A percentile compares a stretch with the other conserved stretches of the same genome.
phyloP scores from a whole-genome alignment of 2,888 invertebrate species.

The Zaprionus bogoriensis region DNA sequence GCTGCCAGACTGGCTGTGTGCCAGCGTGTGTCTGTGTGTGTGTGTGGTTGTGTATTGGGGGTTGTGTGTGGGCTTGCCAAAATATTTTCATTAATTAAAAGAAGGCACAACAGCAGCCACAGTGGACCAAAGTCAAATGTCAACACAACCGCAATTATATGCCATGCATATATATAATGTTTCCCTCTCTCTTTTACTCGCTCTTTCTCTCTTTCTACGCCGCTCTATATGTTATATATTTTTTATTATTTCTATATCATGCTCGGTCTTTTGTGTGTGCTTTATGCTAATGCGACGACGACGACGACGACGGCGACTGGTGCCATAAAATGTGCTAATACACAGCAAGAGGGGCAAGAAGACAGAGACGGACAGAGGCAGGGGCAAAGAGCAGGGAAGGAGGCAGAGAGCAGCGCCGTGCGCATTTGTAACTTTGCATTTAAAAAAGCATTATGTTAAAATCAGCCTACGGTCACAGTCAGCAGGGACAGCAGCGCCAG shows the following conservation, averaged over 20 bases:
- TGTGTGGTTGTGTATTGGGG: background rate
- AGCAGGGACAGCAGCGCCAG: constrained; percentile 29
- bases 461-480: constrained; percentile 71
- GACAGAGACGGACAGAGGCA: too few relatives aligned
- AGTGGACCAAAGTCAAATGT: constrained; percentile 67
- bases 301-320: constrained; percentile 34
- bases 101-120: constrained; percentile 40
- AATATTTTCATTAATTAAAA: constrained; percentile 70
- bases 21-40: background rate
- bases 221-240: background rate
- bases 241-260: constrained; percentile 48
- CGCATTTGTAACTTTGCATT: constrained; percentile 78
- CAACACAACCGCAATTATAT: constrained; percentile 68
- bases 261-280: constrained; percentile 58
- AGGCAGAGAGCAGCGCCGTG: too few relatives aligned
- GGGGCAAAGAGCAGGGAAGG: too few relatives aligned
- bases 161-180: constrained; percentile 10
- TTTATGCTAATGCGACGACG: constrained; percentile 68
- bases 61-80: constrained; percentile 16
- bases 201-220: too few relatives aligned
- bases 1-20: constrained; percentile 20
- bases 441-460: constrained; percentile 78
- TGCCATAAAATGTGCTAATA: constrained; percentile 75
- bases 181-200: too few relatives aligned
- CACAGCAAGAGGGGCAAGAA: constrained; percentile 58